These are phyloP conservation scores for Pterophyllum scalare DNA, from an alignment of 2,113 vertebrate genomes.

Conservation along the genomic window DNA sequence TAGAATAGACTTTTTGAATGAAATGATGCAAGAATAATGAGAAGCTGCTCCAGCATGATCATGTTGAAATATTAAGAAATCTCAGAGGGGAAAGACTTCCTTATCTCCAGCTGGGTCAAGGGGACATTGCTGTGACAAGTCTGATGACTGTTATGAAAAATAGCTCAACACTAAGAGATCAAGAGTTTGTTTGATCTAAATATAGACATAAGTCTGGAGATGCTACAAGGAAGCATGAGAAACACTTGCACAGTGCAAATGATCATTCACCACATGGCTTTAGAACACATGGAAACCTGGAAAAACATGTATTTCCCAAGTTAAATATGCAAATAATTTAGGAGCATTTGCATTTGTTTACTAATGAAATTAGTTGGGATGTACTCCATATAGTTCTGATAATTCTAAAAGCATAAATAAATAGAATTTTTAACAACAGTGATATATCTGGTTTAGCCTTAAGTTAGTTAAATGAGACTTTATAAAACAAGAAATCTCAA, in stretches of 20 bases:
- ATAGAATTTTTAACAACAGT: background rate
- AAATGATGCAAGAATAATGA: background rate
- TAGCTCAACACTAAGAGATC: slow-evolving; percentile 37
- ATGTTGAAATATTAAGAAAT: slow-evolving; percentile 5
- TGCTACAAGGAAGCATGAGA: slow-evolving; percentile 29
- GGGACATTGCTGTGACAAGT: slow-evolving; percentile 4
- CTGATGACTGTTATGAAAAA: slow-evolving; percentile 30
- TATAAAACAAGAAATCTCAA: background rate
- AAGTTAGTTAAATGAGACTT: background rate
- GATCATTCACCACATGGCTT: slow-evolving; percentile 14
- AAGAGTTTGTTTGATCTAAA: slow-evolving; percentile 63
- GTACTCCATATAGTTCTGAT: background rate
- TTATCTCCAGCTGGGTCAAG: slow-evolving; percentile 2
- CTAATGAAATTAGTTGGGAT: slow-evolving; percentile 17
- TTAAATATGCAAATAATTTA: slow-evolving; percentile 31
- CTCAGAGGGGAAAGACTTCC: background rate
- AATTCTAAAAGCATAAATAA: background rate
- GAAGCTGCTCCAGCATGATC: background rate
- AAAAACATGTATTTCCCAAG: slow-evolving; percentile 16
- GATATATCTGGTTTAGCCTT: background rate
- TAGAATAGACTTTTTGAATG: background rate
- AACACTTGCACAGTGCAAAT: slow-evolving; percentile 27
- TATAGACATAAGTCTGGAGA: slow-evolving; percentile 50
- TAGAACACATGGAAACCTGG: background rate
- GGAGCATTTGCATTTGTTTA: slow-evolving; percentile 27